A percentile compares a stretch with the other conserved stretches of the same genome.
Evolutionary conservation across 1,140 invertebrate species (phyloP).

Genomic region (Tachypleus tridentatus): DNA sequence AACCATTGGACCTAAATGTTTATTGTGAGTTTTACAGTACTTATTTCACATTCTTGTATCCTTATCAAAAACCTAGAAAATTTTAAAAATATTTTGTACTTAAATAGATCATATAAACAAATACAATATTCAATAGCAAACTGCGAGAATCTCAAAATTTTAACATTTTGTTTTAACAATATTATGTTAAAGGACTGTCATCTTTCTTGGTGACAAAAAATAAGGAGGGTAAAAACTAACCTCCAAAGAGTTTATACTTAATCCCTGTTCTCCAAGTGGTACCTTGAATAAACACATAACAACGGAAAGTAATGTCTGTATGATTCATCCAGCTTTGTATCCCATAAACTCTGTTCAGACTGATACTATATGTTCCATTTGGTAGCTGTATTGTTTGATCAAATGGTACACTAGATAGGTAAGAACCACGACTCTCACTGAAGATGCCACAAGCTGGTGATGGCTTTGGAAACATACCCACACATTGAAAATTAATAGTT

Average conservation of each 20-base stretch:
- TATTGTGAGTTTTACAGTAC: no score
- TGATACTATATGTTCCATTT: conserved; percentile 26
- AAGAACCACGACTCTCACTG: conserved; percentile 17
- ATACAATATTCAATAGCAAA: no score
- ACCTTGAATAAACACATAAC: conserved; percentile 23
- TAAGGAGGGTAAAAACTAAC: conserved; percentile 2
- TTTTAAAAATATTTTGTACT: no score
- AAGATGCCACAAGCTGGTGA: conserved; percentile 27
- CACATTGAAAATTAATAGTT: conserved; percentile 22
- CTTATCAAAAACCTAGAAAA: no score
- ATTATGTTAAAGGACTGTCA: no score
- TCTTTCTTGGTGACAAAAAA: no score
- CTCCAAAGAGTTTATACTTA: conserved; percentile 22
- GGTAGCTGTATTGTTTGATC: conserved; percentile 16
- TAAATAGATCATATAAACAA: no score
- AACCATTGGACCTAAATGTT: no score
- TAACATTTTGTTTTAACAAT: no score
- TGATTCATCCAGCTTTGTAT: conserved; percentile 22
- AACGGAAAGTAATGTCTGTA: conserved; percentile 24
- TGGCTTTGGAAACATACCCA: conserved; percentile 26
- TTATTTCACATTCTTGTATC: no score
- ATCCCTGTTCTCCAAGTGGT: conserved; percentile 25
- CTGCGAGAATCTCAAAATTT: no score
- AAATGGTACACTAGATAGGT: conserved; percentile 21
- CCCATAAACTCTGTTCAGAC: conserved; percentile 18